Base-by-base conservation (phyloP, 2,797 vertebrate genomes). In the Cichlasoma orientale region DNA sequence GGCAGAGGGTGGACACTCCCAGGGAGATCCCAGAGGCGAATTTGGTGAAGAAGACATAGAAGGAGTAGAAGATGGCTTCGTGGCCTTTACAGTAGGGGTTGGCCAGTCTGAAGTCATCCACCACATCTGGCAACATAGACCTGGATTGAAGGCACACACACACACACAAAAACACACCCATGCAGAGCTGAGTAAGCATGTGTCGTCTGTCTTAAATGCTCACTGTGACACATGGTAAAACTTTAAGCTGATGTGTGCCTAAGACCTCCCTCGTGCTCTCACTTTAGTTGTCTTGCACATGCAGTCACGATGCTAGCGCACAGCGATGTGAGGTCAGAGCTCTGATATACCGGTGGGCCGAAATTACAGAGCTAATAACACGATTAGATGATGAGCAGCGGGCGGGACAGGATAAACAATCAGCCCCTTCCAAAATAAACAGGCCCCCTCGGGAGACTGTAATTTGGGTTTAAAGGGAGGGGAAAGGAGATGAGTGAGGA, bases 31-130 rank as follows among this genome's bases (percentile, higher is more conserved):
- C 98, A 0, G 97, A 92, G 0, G 98, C 97, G 7, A 99, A 96
- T 95, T 99, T 99, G 61, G 96, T 97, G 90, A 99, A 98, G 92
- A 99, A 99, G 79, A 98, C 96, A 0, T 98, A 99, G 85, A 99
- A 98, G 0, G 98, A 98, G 93, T 99, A 99, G 94, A 99, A 99
- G 92, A 99, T 98, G 78, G 98, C 97, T 93, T 99, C 98, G 2
- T 98, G 95, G 78, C 98, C 98, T 79, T 96, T 97, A 1, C 90
- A 94, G 29, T 91, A 94, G 56, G 91, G 97, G 91, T 98, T 98
- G 72, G 93, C 93, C 92, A 96, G 88, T 83, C 97, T 95, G 92
- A 99, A 99, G 90, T 97, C 96, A 80, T 99, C 98, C 72, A 99
- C 97, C 83, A 99, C 97, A 59, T 99, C 98, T 25, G 98, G 98